Percentiles rank a stretch among this genome's conserved stretches.
phyloP scores from a whole-genome alignment of 2,888 invertebrate species.

The Dryomyza anilis region DNA sequence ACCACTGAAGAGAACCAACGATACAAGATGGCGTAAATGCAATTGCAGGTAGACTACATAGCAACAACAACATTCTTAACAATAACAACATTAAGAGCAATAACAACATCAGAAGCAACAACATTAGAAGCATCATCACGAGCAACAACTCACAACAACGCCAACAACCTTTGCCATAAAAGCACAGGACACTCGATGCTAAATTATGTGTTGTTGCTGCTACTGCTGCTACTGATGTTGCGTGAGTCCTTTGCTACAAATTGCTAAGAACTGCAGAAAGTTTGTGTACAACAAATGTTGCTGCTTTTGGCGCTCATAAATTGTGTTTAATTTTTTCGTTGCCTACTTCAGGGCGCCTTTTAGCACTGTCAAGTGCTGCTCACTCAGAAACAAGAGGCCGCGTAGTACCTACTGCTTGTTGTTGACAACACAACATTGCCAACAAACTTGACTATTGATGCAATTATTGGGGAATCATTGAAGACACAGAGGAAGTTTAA shows the following conservation, averaged over 20 bases:
- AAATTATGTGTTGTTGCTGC: constrained; percentile 5
- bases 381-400: background rate
- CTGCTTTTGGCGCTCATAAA: constrained; percentile 10
- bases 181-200: constrained; percentile 2
- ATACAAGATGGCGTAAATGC: no score
- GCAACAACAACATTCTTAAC: no score
- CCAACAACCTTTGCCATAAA: constrained; percentile 37
- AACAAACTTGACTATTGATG: no score
- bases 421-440: no score
- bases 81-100: no score
- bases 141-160: background rate
- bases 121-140: background rate
- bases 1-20: no score
- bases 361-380: no score
- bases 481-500: no score
- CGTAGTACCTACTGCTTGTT: background rate
- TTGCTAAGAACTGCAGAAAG: background rate
- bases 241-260: background rate
- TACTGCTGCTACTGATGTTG: background rate
- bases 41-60: no score
- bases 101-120: background rate
- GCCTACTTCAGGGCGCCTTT: background rate
- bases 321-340: constrained; percentile 23
- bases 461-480: no score
- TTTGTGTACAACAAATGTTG: background rate